Base-by-base conservation (phyloP, 2,888 invertebrate species). In the Desoria tigrina region DNA sequence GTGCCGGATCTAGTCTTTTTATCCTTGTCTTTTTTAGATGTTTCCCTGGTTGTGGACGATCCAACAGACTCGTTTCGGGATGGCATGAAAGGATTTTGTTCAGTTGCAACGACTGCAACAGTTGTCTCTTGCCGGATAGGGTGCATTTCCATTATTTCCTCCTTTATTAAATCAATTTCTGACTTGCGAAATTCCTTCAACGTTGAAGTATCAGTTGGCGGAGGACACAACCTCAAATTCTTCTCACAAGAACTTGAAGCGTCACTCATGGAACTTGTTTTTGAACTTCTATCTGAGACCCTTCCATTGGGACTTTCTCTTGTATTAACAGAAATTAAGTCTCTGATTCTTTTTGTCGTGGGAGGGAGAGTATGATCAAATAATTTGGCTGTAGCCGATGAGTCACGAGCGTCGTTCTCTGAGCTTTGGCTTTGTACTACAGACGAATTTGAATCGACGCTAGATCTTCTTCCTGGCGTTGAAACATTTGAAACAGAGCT, bases 61-160 rank as follows among this genome's bases (percentile, higher is more conserved):
- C 56, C 49, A 39, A 56, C 50, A n/a, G 56, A 53, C 18, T 72
- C 72, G 21, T 63, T 68, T 61, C 72, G 56, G 2, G 69, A 65
- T 2, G 69, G 66, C 9, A 69, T 60, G 21, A 72, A 68, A 1
- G 65, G 60, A 39, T 66, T 65, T 27, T 61, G 59, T 27, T 74
- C 69, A 27, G 69, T 71, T 3, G 76, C 74, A 32, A 76, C 74
- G 4, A 74, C 74, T 14, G 71, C 74, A 7, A 76, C 74, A 4
- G 76, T 74, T 24, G 72, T 69, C 60, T 74, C 74, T 56, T 71
- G 69, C 42, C 72, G 72, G 11, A 69, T 57, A 0, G 67, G 69
- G 37, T 58, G 68, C 26, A 71, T 65, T 61, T 70, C 67, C 9
- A 61, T 61, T 24, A 72, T 63, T 42, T 75, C 73, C 42, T 63